These are phyloP conservation scores for Acleris emargana DNA, from an alignment of 2,888 invertebrate genomes.

Conservation along the genomic window DNA sequence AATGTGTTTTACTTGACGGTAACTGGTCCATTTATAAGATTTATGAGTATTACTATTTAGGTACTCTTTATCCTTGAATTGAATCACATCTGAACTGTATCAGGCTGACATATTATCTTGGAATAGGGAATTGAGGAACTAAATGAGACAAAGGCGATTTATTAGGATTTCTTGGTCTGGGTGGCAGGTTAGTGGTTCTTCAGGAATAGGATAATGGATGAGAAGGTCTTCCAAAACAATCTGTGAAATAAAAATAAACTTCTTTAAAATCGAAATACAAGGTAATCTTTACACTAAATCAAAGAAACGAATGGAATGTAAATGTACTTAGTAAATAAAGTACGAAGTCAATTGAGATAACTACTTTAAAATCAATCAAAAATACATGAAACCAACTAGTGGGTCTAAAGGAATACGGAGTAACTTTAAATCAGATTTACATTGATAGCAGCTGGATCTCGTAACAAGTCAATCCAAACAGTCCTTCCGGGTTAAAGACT, in stretches of 20 bases:
- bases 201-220: constrained; percentile 3
- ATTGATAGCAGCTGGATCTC: not conserved
- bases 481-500: too few relatives aligned
- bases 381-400: not conserved
- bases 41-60: not conserved
- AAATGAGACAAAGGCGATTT: constrained; percentile 4
- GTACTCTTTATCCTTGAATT: not conserved
- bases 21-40: not conserved
- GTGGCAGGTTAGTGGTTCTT: not conserved
- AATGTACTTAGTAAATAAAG: not conserved
- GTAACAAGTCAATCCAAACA: too few relatives aligned
- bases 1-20: not conserved
- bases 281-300: not conserved
- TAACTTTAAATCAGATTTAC: not conserved
- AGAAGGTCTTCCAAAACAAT: not conserved
- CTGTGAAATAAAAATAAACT: not conserved
- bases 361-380: too few relatives aligned
- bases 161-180: not conserved
- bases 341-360: too few relatives aligned
- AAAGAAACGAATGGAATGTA: not conserved
- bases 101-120: not conserved
- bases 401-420: too few relatives aligned
- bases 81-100: too few relatives aligned
- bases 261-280: not conserved
- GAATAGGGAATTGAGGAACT: not conserved